Conservation (phyloP, 2,113 vertebrate genomes). For the Nibea coibor region DNA sequence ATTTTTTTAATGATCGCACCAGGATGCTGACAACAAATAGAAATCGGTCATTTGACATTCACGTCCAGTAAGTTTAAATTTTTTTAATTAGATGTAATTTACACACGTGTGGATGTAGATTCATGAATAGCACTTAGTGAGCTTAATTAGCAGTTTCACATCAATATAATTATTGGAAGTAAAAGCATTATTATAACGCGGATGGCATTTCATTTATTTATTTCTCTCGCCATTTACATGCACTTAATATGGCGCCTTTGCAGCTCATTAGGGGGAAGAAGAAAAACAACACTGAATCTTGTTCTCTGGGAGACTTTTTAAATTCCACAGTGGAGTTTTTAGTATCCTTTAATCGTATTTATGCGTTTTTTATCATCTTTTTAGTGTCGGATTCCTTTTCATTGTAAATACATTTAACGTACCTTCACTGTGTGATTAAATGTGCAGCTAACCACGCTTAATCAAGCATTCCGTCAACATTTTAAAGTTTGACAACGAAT, state of each 20-base stretch:
- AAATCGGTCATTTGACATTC: background rate
- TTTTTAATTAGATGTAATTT: background rate
- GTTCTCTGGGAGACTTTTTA: background rate
- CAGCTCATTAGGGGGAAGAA: constrained; percentile 7
- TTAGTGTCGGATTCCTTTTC: background rate
- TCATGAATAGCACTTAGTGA: background rate
- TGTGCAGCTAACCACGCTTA: background rate
- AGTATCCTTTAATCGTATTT: background rate
- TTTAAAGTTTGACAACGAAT: background rate
- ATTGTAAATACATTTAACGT: background rate
- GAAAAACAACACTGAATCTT: background rate
- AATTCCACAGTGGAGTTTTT: background rate
- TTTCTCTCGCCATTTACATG: constrained; percentile 20
- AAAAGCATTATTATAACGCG: constrained; percentile 18
- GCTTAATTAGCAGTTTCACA: background rate
- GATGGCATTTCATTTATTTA: constrained; percentile 8
- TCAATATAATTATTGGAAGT: background rate
- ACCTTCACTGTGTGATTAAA: background rate
- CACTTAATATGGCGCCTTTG: constrained; percentile 17
- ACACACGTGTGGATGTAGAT: background rate
- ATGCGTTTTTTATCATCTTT: background rate
- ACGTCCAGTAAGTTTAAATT: background rate
- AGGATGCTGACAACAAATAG: background rate
- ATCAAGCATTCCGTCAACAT: background rate
- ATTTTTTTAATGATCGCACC: background rate